phyloP scores from a whole-genome alignment of 2,888 invertebrate genomes.

The Eupeodes luniger region DNA sequence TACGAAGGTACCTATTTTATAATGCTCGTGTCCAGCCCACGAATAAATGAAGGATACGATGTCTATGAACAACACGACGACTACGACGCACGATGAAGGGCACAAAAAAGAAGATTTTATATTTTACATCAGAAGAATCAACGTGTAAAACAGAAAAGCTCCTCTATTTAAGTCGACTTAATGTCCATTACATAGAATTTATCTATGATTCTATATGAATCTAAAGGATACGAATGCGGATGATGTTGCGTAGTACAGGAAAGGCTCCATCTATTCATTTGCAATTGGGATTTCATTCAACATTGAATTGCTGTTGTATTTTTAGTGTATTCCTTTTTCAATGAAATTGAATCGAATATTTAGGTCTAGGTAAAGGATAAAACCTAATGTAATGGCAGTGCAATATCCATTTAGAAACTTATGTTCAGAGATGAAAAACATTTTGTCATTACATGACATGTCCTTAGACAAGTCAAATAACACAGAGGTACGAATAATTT shows the following conservation, averaged over 20 bases:
- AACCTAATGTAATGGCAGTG: background rate
- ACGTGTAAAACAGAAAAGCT: background rate
- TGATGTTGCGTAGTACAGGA: too few species aligned
- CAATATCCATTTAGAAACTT: background rate
- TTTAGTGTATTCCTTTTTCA: background rate
- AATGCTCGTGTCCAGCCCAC: slow-evolving; percentile 16
- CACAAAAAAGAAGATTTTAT: background rate
- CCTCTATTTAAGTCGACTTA: slow-evolving; percentile 2
- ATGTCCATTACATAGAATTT: slow-evolving; percentile 20
- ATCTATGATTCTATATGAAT: background rate
- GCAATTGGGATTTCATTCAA: slow-evolving; percentile 1
- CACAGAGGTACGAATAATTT: too few species aligned
- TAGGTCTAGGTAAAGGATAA: background rate
- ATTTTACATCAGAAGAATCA: background rate
- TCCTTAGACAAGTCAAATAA: background rate
- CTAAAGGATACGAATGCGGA: too few species aligned
- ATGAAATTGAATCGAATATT: background rate
- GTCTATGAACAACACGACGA: background rate
- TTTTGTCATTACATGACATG: background rate
- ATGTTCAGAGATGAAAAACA: background rate
- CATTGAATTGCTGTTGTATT: background rate
- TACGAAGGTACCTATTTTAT: background rate
- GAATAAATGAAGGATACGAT: background rate
- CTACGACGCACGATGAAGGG: background rate
- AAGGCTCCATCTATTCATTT: background rate